Evolutionary conservation across 2,888 invertebrate genomes (phyloP).

Genomic region (Tenthredo livida): DNA sequence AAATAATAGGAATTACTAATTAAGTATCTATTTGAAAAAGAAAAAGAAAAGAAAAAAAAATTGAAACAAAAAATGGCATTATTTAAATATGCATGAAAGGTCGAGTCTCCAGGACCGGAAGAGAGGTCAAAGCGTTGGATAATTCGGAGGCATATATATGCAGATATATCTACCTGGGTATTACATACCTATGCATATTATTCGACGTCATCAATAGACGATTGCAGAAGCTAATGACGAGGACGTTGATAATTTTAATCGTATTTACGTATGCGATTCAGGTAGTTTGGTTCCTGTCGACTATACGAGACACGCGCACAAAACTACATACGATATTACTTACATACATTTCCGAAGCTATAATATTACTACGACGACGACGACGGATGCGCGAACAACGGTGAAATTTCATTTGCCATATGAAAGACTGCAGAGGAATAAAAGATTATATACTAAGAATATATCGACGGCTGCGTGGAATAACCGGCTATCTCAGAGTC

Average conservation of each 20-base stretch:
- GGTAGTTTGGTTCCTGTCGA: conserved; percentile 59
- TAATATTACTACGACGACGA: background rate
- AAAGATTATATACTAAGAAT: background rate
- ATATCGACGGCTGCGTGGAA: too few relatives aligned
- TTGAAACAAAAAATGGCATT: background rate
- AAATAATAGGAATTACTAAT: too few relatives aligned
- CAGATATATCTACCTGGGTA: background rate
- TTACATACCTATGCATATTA: background rate
- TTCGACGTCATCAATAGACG: background rate
- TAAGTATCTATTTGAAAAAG: too few relatives aligned
- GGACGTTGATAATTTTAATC: conserved; percentile 51
- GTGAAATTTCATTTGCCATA: background rate
- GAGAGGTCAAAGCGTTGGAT: conserved; percentile 17
- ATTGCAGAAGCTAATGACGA: conserved; percentile 54
- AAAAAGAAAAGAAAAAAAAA: background rate
- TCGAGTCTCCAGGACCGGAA: conserved; percentile 16
- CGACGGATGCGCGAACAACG: background rate
- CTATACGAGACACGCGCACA: background rate
- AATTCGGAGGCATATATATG: background rate
- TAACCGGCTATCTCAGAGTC: too few relatives aligned
- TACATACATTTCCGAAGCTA: background rate
- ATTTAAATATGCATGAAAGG: conserved; percentile 4
- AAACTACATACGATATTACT: background rate
- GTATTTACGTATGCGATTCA: conserved; percentile 69
- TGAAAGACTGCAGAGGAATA: conserved; percentile 3